Percentiles rank a stretch among this genome's conserved stretches.
These are phyloP conservation scores for Watsonalla cultraria DNA, from an alignment of 2,888 invertebrate genomes.

Conservation along the genomic window DNA sequence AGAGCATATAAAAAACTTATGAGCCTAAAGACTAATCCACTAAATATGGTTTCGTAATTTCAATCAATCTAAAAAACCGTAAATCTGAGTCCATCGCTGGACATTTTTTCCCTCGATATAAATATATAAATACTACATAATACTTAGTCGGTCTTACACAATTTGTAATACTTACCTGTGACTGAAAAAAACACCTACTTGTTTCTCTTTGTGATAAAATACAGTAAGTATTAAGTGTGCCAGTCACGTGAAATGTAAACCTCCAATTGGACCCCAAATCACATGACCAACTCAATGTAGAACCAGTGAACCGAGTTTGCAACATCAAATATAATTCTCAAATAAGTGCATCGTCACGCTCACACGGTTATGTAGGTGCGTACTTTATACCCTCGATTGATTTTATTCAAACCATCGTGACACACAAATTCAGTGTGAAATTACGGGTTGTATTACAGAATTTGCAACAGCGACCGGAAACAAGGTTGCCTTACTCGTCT, in stretches of 20 bases:
- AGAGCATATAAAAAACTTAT: too few relatives aligned
- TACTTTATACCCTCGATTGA: conserved; percentile 34
- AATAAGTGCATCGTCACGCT: conserved; percentile 36
- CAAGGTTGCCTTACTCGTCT: neutral
- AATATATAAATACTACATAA: too few relatives aligned
- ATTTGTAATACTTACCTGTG: too few relatives aligned
- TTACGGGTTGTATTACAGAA: conserved; percentile 25
- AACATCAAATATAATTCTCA: conserved; percentile 2
- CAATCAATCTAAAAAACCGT: too few relatives aligned
- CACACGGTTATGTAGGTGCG: conserved; percentile 29
- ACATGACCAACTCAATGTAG: conserved; percentile 2
- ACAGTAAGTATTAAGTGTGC: conserved; percentile 2
- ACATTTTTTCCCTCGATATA: too few relatives aligned
- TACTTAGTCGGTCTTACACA: too few relatives aligned
- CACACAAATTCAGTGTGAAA: conserved; percentile 68
- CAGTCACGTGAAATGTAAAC: neutral
- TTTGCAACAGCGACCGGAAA: neutral
- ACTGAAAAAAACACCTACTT: too few relatives aligned
- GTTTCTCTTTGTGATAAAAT: too few relatives aligned
- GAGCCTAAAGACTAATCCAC: too few relatives aligned
- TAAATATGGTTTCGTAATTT: too few relatives aligned
- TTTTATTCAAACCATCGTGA: conserved; percentile 36
- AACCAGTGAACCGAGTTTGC: neutral
- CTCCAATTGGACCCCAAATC: neutral
- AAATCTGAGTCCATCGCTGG: too few relatives aligned